Base-by-base conservation (phyloP, 2,888 invertebrate genomes). In the Cephus spinipes region DNA sequence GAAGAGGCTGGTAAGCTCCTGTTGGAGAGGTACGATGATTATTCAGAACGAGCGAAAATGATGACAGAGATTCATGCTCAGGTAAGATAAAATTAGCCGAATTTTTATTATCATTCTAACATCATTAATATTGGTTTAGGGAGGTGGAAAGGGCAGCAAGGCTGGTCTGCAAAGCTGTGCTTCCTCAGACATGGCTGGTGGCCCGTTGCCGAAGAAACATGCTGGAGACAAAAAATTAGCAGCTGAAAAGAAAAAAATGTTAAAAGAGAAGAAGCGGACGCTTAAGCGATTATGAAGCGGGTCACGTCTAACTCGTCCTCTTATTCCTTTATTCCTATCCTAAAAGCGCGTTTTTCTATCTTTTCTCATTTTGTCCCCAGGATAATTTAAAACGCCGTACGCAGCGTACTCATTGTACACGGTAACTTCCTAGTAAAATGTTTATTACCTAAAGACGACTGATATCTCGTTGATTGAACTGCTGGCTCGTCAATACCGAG, bases 1-100 rank as follows among this genome's bases (percentile, higher is more conserved):
- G 98, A 98, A 91, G 98, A 98, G 92, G 98, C 98, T 78, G 98
- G 98, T 31, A 98, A 97, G 92, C 93, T 99, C 91, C 93, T 99
- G 84, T 93, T 98, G 86, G 98, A 98, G 92, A 96, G 96, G 89
- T 99, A 99, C 92, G 97, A 97, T 91, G 97, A 97, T 92, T 99
- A 98, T 93, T 97, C 95, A 81, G 95, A 95, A 90, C 93, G 97
- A 88, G 97, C 97, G 68, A 95, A 95, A 92, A 96, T 97, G 95
- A 97, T 96, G 95, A 97, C 97, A 73, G 97, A 97, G 93, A 97
- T 97, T 87, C 97, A 97, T 93, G 97, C 97, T 69, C 94, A 94
- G 93, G 95, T 95, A 92, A 90, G 82, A 83, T 79, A 78, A 55
- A 55, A 55, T 55, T 23, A 23, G 23, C 36, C 71, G 34, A 77